These are phyloP conservation scores for Sebastes oblongus DNA, from an alignment of 2,797 vertebrate genomes.

Conservation along the genomic window DNA sequence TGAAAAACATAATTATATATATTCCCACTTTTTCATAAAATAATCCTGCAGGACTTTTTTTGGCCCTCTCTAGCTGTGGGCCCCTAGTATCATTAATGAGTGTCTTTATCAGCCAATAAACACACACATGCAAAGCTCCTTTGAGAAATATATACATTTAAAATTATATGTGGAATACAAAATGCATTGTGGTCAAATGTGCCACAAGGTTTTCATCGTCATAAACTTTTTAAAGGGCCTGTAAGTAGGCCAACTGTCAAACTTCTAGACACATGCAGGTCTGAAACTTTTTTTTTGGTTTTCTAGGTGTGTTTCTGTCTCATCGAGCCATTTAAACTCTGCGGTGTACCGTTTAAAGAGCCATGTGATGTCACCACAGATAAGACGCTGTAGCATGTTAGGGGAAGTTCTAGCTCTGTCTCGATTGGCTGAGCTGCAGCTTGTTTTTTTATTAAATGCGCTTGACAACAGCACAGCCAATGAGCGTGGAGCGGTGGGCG, in stretches of 20 bases:
- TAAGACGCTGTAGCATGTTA: constrained; percentile 34
- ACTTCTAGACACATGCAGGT: background rate
- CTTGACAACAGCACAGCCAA: constrained; percentile 81
- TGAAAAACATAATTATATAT: background rate
- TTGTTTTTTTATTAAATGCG: constrained; percentile 53
- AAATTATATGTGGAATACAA: background rate
- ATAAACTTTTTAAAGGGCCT: background rate
- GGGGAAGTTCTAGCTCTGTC: constrained; percentile 50
- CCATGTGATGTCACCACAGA: constrained; percentile 70
- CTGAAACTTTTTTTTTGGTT: background rate
- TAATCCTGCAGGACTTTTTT: background rate
- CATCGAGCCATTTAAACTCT: constrained; percentile 72
- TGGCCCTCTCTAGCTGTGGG: background rate
- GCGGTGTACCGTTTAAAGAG: constrained; percentile 73
- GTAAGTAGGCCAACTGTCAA: constrained; percentile 1
- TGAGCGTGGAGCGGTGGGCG: constrained; percentile 58
- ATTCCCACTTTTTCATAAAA: background rate
- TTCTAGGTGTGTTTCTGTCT: constrained; percentile 18
- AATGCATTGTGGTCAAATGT: background rate
- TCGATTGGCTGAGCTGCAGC: constrained; percentile 69
- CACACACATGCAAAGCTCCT: background rate
- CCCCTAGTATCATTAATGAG: background rate
- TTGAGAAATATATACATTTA: background rate
- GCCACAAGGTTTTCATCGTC: constrained; percentile 3
- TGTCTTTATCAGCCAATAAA: background rate